These are phyloP conservation scores for Cynodonichthys magdalenae DNA, from an alignment of 2,797 vertebrate genomes.

Conservation along the genomic window DNA sequence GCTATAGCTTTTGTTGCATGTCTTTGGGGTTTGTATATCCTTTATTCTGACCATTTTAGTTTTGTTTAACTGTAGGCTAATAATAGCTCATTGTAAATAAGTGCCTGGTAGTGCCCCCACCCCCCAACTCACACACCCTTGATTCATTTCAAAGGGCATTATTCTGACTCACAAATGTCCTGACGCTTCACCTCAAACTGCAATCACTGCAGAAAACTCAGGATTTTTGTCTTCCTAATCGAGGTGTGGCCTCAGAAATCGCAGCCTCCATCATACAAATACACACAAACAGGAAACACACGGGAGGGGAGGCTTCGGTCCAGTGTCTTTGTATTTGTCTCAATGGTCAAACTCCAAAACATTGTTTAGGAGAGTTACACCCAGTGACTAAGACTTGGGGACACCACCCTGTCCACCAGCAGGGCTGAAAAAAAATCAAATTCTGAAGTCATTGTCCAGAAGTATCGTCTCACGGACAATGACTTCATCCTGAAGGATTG, in stretches of 20 bases:
- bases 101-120: constrained; percentile 69
- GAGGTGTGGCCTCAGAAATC: background rate
- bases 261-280: background rate
- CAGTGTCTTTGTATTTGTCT: constrained; percentile 43
- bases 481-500: too few relatives aligned
- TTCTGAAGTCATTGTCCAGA: too few relatives aligned
- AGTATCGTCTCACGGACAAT: too few relatives aligned
- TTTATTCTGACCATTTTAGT: constrained; percentile 39
- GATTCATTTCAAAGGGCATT: background rate
- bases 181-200: background rate
- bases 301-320: constrained; percentile 42
- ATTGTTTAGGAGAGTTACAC: constrained; percentile 56
- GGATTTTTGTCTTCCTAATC: background rate
- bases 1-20: constrained; percentile 17
- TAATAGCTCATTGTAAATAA: constrained; percentile 75
- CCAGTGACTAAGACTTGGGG: constrained; percentile 31
- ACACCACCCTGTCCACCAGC: constrained; percentile 41
- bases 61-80: constrained; percentile 42
- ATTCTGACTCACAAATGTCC: background rate
- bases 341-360: constrained; percentile 52
- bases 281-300: constrained; percentile 31
- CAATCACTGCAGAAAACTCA: background rate
- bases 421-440: background rate
- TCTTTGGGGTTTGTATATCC: constrained; percentile 21
- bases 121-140: background rate